Conservation (phyloP, 2,888 invertebrate species). For the Anorthoa munda region DNA sequence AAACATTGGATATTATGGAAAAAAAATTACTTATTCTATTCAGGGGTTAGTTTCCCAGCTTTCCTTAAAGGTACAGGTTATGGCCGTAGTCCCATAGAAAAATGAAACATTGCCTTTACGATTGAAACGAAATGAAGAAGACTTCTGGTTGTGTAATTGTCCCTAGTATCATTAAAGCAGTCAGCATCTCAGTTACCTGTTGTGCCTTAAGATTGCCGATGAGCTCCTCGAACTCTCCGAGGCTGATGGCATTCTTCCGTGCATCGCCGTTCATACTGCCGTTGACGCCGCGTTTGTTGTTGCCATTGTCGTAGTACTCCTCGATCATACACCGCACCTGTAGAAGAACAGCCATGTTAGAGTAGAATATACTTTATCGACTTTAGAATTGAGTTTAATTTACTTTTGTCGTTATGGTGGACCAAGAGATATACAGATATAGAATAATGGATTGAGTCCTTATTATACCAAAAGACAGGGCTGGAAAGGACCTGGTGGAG, state of each 20-base stretch:
- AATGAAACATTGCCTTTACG: too few species aligned
- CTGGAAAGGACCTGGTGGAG: background rate
- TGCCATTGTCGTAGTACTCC: slow-evolving; percentile 92
- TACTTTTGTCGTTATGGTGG: background rate
- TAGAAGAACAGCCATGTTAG: slow-evolving; percentile 8
- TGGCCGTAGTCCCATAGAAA: too few species aligned
- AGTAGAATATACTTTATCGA: background rate
- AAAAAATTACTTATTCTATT: too few species aligned
- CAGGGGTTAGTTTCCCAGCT: too few species aligned
- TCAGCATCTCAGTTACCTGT: slow-evolving; percentile 88
- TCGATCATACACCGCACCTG: slow-evolving; percentile 96
- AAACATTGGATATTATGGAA: too few species aligned
- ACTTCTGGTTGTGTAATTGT: too few species aligned
- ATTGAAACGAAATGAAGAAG: too few species aligned
- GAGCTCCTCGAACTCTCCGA: slow-evolving; percentile 97
- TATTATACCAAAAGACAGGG: background rate
- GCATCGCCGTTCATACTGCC: slow-evolving; percentile 91
- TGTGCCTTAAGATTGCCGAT: slow-evolving; percentile 97
- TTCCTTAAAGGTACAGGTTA: too few species aligned
- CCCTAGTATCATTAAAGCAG: too few species aligned
- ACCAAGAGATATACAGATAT: too few species aligned
- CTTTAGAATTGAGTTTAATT: background rate
- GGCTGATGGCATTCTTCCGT: slow-evolving; percentile 95
- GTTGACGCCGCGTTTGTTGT: slow-evolving; percentile 85
- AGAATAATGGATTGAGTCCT: background rate